phyloP scores from a whole-genome alignment of 2,113 vertebrate genomes.

The Lophochroa leadbeateri region DNA sequence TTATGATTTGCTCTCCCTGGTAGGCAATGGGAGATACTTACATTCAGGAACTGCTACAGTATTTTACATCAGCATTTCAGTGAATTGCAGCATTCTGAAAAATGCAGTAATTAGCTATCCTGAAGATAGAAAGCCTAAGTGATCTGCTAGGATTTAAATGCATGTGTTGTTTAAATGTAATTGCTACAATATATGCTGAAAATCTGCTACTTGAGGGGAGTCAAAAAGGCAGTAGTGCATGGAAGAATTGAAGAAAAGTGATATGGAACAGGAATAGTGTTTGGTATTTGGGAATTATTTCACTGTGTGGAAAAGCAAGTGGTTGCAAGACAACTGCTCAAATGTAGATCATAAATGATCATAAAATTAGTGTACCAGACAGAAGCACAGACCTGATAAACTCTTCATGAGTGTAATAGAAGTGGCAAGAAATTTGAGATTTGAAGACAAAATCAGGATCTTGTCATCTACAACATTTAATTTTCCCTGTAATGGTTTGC shows the following conservation, averaged over 20 bases:
- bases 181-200: not conserved
- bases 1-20: slow-evolving; percentile 27
- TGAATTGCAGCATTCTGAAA: not conserved
- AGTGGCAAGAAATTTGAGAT: not conserved
- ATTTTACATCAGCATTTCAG: not conserved
- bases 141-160: not conserved
- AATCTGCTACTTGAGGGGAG: not conserved
- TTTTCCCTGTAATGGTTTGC: not conserved
- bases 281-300: not conserved
- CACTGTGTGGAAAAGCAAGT: not conserved
- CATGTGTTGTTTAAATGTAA: not conserved
- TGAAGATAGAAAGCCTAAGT: not conserved
- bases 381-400: not conserved
- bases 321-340: not conserved
- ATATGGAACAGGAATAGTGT: not conserved
- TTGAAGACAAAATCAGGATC: not conserved
- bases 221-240: not conserved
- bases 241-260: not conserved
- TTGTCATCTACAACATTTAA: not conserved
- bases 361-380: not conserved
- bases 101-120: not conserved
- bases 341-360: not conserved
- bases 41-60: not conserved
- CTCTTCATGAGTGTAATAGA: not conserved
- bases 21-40: not conserved